phyloP scores from a whole-genome alignment of 2,797 vertebrate genomes.

The Alosa sapidissima region DNA sequence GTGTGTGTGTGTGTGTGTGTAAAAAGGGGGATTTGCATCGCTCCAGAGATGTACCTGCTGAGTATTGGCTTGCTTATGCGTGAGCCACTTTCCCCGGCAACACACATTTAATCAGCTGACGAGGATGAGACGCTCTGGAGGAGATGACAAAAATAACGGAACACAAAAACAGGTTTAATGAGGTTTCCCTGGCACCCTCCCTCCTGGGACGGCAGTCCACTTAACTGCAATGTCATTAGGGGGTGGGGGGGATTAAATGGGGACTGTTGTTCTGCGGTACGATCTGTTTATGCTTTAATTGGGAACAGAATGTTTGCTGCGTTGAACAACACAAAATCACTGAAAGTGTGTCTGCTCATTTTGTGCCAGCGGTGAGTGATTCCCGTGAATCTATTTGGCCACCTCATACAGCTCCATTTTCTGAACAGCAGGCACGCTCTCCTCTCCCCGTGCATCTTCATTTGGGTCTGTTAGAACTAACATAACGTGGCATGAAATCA shows the following conservation, averaged over 20 bases:
- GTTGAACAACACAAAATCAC: conserved; percentile 51
- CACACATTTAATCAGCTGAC: conserved; percentile 69
- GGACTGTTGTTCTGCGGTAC: conserved; percentile 67
- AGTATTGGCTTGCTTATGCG: conserved; percentile 58
- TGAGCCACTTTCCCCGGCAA: conserved; percentile 54
- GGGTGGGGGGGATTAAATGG: conserved; percentile 68
- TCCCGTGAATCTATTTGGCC: background rate
- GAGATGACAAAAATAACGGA: conserved; percentile 41
- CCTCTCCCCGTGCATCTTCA: background rate
- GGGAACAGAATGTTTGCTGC: conserved; percentile 59
- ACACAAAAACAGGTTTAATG: conserved; percentile 63
- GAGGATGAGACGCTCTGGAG: conserved; percentile 50
- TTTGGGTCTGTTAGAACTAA: background rate
- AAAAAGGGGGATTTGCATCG: conserved; percentile 56
- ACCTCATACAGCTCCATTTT: background rate
- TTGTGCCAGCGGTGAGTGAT: conserved; percentile 8
- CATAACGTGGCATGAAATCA: background rate
- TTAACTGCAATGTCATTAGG: conserved; percentile 70
- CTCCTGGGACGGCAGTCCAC: conserved; percentile 68
- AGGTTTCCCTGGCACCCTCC: conserved; percentile 67
- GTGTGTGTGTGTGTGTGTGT: background rate
- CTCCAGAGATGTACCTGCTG: conserved; percentile 54
- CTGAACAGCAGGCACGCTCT: background rate
- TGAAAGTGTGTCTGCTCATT: conserved; percentile 42
- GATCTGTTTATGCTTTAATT: conserved; percentile 73